Percentiles rank a stretch among this genome's conserved stretches.
Conservation (phyloP, 2,888 invertebrate genomes). For the Galerucella calmariensis region DNA sequence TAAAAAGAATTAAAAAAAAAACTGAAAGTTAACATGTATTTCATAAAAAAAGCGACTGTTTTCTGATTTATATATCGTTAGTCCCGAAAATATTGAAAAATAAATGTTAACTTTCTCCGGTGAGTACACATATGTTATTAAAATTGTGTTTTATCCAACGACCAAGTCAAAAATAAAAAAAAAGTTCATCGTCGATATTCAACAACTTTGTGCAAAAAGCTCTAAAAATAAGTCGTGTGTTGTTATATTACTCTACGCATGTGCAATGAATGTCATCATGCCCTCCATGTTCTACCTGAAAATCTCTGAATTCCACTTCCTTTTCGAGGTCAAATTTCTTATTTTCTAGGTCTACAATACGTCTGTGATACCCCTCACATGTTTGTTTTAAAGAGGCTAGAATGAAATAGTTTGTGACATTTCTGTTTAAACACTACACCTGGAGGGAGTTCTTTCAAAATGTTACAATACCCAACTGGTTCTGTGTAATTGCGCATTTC, state of each 20-base stretch:
- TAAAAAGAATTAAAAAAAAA: conserved; percentile 21
- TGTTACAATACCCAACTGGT: neutral
- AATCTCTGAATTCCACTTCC: conserved; percentile 94
- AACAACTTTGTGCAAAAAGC: conserved; percentile 49
- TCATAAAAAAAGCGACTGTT: neutral
- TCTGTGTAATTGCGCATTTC: neutral
- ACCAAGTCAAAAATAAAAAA: conserved; percentile 16
- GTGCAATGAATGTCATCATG: conserved; percentile 47
- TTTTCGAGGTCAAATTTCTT: conserved; percentile 98
- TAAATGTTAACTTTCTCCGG: conserved; percentile 30
- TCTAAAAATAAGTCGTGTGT: conserved; percentile 52
- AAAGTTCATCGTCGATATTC: conserved; percentile 14
- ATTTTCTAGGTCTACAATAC: conserved; percentile 85
- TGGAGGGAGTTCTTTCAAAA: neutral
- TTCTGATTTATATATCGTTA: neutral
- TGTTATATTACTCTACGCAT: conserved; percentile 46
- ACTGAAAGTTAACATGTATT: conserved; percentile 29
- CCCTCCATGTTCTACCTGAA: conserved; percentile 78
- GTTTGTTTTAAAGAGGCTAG: conserved; percentile 61
- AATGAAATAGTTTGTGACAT: conserved; percentile 44
- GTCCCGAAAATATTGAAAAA: neutral
- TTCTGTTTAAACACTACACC: conserved; percentile 4
- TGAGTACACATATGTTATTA: conserved; percentile 33
- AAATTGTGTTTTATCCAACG: conserved; percentile 24
- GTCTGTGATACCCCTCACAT: conserved; percentile 79